Conservation (phyloP, 2,797 vertebrate species). For the Petrocephalus sullivani region DNA sequence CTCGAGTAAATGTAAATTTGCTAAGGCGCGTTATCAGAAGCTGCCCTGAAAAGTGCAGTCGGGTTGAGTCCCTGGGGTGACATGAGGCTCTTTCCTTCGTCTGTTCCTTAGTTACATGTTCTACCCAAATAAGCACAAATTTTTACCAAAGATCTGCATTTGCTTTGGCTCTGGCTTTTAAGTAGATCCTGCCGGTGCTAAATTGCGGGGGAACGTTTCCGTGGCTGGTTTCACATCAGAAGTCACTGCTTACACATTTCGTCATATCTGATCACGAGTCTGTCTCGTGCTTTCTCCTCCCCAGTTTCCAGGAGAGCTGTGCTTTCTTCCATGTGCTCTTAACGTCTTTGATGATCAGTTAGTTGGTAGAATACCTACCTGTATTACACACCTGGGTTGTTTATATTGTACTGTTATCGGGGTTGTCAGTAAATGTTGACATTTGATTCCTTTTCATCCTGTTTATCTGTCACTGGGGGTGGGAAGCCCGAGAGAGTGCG, state of each 20-base stretch:
- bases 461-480: conserved; percentile 10
- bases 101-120: conserved; percentile 37
- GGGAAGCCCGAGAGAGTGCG: conserved; percentile 11
- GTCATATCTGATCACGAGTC: conserved; percentile 33
- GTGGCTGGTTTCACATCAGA: conserved; percentile 48
- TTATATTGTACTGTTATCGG: conserved; percentile 30
- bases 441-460: conserved; percentile 28
- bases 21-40: neutral
- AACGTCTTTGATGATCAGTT: conserved; percentile 16
- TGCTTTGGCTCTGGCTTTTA: conserved; percentile 49
- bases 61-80: conserved; percentile 39
- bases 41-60: neutral
- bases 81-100: conserved; percentile 39
- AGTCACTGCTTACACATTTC: conserved; percentile 37
- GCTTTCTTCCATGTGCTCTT: conserved; percentile 8
- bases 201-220: conserved; percentile 54
- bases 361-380: conserved; percentile 28
- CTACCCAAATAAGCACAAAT: conserved; percentile 41
- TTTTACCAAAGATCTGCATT: conserved; percentile 51
- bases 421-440: conserved; percentile 29
- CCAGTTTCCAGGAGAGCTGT: conserved; percentile 31
- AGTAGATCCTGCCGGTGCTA: conserved; percentile 48
- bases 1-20: neutral
- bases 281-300: conserved; percentile 26
- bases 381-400: neutral